Percentiles rank a stretch among this genome's conserved stretches.
phyloP scores from a whole-genome alignment of 1,140 invertebrate genomes.

The Musca vetustissima region DNA sequence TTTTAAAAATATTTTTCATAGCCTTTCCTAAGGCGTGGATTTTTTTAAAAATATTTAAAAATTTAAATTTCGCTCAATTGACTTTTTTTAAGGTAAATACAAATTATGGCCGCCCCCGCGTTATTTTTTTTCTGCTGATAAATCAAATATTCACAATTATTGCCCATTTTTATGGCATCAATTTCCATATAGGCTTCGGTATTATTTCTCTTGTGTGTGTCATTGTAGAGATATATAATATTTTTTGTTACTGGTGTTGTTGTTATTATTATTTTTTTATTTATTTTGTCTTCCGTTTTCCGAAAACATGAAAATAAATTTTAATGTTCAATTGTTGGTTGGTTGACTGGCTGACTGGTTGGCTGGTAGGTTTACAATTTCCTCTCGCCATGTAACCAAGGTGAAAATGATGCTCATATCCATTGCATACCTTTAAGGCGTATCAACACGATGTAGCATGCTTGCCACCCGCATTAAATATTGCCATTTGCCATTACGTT shows the following conservation, averaged over 20 bases:
- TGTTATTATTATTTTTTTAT: slow-evolving; percentile 26
- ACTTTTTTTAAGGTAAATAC: too few species aligned
- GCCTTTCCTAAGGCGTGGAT: too few species aligned
- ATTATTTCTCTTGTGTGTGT: too few species aligned
- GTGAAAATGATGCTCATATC: slow-evolving; percentile 41
- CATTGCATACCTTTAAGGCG: slow-evolving; percentile 16
- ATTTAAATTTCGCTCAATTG: too few species aligned
- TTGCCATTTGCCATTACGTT: slow-evolving; percentile 1
- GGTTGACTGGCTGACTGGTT: too few species aligned
- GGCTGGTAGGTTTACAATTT: neutral
- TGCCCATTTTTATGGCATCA: slow-evolving; percentile 13
- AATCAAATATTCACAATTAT: slow-evolving; percentile 56
- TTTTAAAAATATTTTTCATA: too few species aligned
- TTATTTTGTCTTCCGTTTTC: neutral
- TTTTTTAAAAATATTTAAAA: too few species aligned
- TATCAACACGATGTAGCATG: neutral
- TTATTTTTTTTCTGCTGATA: slow-evolving; percentile 54
- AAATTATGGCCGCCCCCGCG: too few species aligned
- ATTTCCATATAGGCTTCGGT: neutral
- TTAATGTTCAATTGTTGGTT: slow-evolving; percentile 50
- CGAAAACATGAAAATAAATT: slow-evolving; percentile 22
- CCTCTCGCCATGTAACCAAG: slow-evolving; percentile 45
- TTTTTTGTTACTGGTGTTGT: too few species aligned
- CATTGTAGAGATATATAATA: too few species aligned
- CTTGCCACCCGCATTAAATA: neutral